Evolutionary conservation across 2,113 vertebrate genomes (phyloP).

Genomic region (Callithrix jacchus): DNA sequence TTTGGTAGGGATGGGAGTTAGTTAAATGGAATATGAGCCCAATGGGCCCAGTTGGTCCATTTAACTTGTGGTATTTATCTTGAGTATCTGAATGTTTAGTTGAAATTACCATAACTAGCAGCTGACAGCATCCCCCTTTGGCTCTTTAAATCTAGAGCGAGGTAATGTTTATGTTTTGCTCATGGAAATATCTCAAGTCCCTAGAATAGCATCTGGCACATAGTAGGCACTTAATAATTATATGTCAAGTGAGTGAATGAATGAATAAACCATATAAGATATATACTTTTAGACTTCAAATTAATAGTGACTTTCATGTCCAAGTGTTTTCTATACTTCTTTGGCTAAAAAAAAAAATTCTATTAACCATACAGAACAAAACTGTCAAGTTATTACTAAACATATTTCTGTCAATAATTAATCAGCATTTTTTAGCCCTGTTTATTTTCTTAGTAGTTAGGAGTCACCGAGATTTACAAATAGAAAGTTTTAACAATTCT

Average conservation of each 20-base stretch:
- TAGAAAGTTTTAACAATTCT: not conserved
- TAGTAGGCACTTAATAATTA: not conserved
- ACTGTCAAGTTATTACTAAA: not conserved
- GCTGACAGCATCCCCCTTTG: not conserved
- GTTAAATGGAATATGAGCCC: not conserved
- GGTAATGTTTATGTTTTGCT: not conserved
- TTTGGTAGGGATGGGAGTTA: not conserved
- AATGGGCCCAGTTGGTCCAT: not conserved
- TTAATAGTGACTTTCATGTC: not conserved
- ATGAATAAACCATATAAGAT: not conserved
- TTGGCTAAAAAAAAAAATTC: not conserved
- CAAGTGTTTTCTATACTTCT: not conserved
- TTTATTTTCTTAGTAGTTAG: not conserved
- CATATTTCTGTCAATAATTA: not conserved
- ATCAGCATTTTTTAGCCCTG: not conserved
- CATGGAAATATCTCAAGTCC: not conserved
- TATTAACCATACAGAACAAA: not conserved
- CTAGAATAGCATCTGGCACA: not conserved
- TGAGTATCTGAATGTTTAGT: not conserved
- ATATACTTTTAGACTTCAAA: not conserved
- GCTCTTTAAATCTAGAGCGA: not conserved
- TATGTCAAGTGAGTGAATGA: not conserved
- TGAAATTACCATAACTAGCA: not conserved
- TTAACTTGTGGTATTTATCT: not conserved
- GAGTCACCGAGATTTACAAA: not conserved